phyloP scores from a whole-genome alignment of 1,140 invertebrate species.

The Maniola jurtina region DNA sequence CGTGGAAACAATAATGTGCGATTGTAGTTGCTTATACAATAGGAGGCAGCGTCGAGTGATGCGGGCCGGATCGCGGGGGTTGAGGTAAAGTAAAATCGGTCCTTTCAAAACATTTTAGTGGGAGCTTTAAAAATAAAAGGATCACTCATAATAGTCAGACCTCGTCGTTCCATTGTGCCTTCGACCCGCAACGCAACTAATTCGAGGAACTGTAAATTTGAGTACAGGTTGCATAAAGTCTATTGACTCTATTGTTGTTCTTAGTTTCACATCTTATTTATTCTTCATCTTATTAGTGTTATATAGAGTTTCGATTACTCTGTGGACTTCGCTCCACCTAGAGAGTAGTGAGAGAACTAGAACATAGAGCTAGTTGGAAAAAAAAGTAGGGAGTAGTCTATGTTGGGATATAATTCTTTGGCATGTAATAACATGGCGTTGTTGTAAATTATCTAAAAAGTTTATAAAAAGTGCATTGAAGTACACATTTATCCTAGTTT shows the following conservation, averaged over 20 bases:
- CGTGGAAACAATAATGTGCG: constrained; percentile 72
- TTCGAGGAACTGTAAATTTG: not conserved
- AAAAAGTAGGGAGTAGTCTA: too few species aligned
- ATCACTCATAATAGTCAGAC: constrained; percentile 26
- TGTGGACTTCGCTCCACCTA: too few species aligned
- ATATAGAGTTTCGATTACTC: too few species aligned
- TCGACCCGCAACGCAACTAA: not conserved
- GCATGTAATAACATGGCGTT: too few species aligned
- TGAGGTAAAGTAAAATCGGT: constrained; percentile 66
- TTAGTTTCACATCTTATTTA: not conserved
- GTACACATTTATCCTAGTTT: too few species aligned
- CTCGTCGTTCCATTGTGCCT: constrained; percentile 1
- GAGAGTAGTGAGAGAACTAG: too few species aligned
- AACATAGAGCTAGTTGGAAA: too few species aligned
- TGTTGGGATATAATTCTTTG: too few species aligned
- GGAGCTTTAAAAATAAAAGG: constrained; percentile 64
- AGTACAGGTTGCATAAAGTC: not conserved
- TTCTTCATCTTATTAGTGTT: not conserved
- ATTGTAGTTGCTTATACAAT: constrained; percentile 74
- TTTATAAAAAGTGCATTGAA: too few species aligned
- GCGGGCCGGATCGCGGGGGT: constrained; percentile 41
- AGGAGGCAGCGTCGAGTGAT: constrained; percentile 47
- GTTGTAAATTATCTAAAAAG: too few species aligned
- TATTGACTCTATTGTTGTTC: not conserved
- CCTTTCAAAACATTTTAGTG: constrained; percentile 76